A percentile compares a stretch with the other conserved stretches of the same genome.
These are phyloP conservation scores for Pyrrhia umbra DNA, from an alignment of 2,888 invertebrate genomes.

Conservation along the genomic window DNA sequence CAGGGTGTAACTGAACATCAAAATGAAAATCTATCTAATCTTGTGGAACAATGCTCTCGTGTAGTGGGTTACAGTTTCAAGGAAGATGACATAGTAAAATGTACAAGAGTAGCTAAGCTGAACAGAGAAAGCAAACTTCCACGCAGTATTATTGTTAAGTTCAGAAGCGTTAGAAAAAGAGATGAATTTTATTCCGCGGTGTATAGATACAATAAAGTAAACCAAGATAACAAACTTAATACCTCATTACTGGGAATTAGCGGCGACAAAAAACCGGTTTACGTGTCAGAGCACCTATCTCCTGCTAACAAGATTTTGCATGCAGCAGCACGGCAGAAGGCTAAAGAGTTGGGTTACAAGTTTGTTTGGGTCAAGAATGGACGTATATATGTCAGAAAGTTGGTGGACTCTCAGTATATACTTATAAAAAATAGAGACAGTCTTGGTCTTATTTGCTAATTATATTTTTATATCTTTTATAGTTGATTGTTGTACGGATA, in stretches of 20 bases:
- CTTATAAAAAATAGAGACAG: constrained; percentile 4
- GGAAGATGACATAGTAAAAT: constrained; percentile 15
- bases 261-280: constrained; percentile 17
- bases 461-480: neutral
- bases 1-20: constrained; percentile 16
- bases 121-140: constrained; percentile 21
- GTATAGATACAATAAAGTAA: constrained; percentile 12
- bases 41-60: constrained; percentile 7
- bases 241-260: constrained; percentile 9
- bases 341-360: constrained; percentile 13
- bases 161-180: constrained; percentile 3
- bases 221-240: constrained; percentile 10
- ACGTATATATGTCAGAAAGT: constrained; percentile 17
- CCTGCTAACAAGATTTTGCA: constrained; percentile 3
- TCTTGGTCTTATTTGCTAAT: constrained; percentile 13
- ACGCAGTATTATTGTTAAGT: constrained; percentile 15
- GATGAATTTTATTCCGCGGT: constrained; percentile 20
- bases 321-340: constrained; percentile 3
- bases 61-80: constrained; percentile 4
- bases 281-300: constrained; percentile 18
- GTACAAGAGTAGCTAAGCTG: constrained; percentile 20
- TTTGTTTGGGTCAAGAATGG: constrained; percentile 22
- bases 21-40: constrained; percentile 11
- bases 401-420: neutral
- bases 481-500: neutral